Conservation (phyloP, 37 sponge, comb jelly and placozoan species). For the Dysidea cf. avara region DNA sequence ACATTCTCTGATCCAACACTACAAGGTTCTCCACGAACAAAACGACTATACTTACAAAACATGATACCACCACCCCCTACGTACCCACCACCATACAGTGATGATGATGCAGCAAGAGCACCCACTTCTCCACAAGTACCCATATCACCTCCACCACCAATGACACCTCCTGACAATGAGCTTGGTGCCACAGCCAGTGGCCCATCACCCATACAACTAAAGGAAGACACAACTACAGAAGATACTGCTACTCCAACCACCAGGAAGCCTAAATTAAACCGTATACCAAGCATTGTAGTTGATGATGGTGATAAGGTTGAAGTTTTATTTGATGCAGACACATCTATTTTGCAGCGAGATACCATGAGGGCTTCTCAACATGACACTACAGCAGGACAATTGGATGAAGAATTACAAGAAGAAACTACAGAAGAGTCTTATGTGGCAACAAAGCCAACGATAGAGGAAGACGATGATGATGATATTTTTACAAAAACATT, state of each 20-base stretch:
- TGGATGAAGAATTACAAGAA: no score
- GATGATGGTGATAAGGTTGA: no score
- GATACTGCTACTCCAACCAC: background rate
- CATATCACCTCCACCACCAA: constrained; percentile 25
- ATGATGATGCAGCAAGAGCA: background rate
- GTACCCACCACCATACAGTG: background rate
- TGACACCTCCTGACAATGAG: constrained; percentile 28
- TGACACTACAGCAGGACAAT: no score
- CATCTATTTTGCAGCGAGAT: no score
- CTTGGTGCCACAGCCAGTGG: background rate
- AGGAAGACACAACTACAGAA: background rate
- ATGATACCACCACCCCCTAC: constrained; percentile 35
- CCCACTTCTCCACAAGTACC: constrained; percentile 3
- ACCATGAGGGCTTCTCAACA: no score
- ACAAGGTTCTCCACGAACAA: constrained; percentile 4
- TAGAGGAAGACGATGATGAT: no score
- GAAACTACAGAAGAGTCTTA: no score
- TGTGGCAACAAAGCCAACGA: no score
- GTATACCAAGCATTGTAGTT: background rate
- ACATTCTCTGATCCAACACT: constrained; percentile 31
- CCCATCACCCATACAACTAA: constrained; percentile 22
- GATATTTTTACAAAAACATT: constrained; percentile 15
- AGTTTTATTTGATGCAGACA: no score
- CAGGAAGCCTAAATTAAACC: background rate
- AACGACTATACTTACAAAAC: constrained; percentile 3